Evolutionary conservation across 2,113 vertebrate species (phyloP), one percentile per base, ranked within the genome.

Genomic region (Pseudorhombus dupliciocellatus): DNA sequence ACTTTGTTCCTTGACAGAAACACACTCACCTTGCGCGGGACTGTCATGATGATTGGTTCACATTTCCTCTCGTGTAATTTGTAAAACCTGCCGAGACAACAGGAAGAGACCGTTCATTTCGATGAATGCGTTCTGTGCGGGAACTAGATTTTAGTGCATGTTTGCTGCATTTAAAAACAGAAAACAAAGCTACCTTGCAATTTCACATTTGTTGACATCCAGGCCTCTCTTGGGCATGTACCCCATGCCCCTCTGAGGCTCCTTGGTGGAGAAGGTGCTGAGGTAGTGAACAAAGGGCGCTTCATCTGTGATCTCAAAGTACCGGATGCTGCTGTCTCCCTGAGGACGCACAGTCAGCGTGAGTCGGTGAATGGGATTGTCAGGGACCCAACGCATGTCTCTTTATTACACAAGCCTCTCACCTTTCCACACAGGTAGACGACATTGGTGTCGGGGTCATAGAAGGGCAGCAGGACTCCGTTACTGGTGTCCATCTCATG

Each of bases 271-370:
- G 87, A 98, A 99, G 21, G 97, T 98, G 92, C 94, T 99, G 94
- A 99, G 97, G 95, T 97, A 99, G 94, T 99, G 98, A 81, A 99
- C 97, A 1, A 94, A 99, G 0, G 98, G 98, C 0, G 97, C 95
- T 79, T 99, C 98, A 0, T 98, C 97, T 0, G 97, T 99, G 93
- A 99, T 97, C 93, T 99, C 98, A 30, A 99, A 99, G 87, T 99
- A 99, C 81, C 97, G 96, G 79, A 99, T 99, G 89, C 97, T 98
- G 94, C 98, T 98, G 94, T 99, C 98, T 0, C 98, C 98, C 97
- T 98, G 86, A 73, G 62, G 60, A 84, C 10, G 70, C 50, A 68
- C 5, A 56, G 37, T n/a, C 26, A 62, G 1, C 2, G 48, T 77
- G 5, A 61, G 60, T 1, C 28, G 25, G 14, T 8, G 11, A 3